phyloP scores from a whole-genome alignment of 2,888 invertebrate genomes.

The Andrena chrysosceles region DNA sequence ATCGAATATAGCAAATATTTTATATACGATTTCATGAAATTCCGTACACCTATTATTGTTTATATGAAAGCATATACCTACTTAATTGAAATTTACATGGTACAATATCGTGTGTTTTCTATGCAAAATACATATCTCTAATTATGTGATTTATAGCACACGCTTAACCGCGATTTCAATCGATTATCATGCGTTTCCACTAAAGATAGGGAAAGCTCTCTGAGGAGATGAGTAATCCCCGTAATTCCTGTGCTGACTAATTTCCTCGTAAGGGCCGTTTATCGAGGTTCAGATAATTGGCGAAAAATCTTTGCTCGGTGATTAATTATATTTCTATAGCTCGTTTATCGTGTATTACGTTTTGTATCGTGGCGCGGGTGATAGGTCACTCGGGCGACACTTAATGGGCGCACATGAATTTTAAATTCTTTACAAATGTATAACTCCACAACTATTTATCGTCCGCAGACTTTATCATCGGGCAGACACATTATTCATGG shows the following conservation, averaged over 20 bases:
- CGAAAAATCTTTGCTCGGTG: background rate
- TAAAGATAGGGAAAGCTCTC: background rate
- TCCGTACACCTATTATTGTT: no score
- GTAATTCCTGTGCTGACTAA: background rate
- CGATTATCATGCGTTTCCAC: background rate
- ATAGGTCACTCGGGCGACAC: slow-evolving; percentile 12
- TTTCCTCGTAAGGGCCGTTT: background rate
- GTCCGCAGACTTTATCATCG: no score
- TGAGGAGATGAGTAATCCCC: background rate
- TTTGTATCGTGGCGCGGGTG: background rate
- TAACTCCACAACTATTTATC: background rate
- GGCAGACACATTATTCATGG: background rate
- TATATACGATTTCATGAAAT: no score
- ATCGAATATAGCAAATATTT: no score
- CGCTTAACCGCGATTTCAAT: background rate
- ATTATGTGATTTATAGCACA: background rate
- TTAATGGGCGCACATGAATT: background rate
- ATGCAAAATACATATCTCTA: no score
- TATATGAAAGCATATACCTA: no score
- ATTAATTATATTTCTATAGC: slow-evolving; percentile 20
- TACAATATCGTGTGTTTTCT: no score
- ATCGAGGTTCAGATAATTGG: slow-evolving; percentile 2
- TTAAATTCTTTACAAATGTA: slow-evolving; percentile 1
- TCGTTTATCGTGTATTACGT: background rate
- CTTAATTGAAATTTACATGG: no score